Evolutionary conservation across 1,140 invertebrate genomes (phyloP), one percentile per base, ranked within the genome.

Genomic region (Drepana arcuata): DNA sequence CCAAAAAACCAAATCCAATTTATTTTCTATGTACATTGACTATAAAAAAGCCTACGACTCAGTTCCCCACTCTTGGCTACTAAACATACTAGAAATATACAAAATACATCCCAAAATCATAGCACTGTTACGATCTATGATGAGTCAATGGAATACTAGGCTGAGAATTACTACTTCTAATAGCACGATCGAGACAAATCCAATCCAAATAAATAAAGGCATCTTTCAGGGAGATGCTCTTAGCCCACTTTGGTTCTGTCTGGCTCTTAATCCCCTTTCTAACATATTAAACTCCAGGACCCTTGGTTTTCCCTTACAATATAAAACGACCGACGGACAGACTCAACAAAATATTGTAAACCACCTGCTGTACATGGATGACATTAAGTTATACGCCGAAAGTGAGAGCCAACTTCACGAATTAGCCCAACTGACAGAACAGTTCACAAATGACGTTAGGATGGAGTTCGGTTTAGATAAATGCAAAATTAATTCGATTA

Each of bases 391-490:
- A 12, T 45, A 23, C 24, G 16, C 35, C 11, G 34, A 47, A 33
- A 27, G 28, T 6, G 24, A 26, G 2, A 26, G 10, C 6, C 6
- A 26, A 3, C n/a, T 26, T n/a, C 6, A 41, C 7, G 28, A 32
- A 28, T n/a, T 36, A 23, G 13, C 33, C 28, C 27, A 41, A 14
- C 32, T 33, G 14, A 27, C 23, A 16, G 5, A 10, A 23, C 34
- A 26, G 2, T 48, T 29, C 21, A 48, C 34, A 14, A 33, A 34
- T 16, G 34, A 48, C 31, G 42, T 48, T 6, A 41, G 41, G 9
- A 48, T 53, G 41, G 12, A 12, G n/a, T 54, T 48, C 34, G 49
- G 41, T 12, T 2, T 44, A 28, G 49, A 53, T 21, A 48, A 48
- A 45, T 54, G 42, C 18, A 41, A 36, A 31, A 38, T n/a, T n/a